phyloP scores from a whole-genome alignment of 2,113 vertebrate genomes.

The Brienomyrus longianalis region DNA sequence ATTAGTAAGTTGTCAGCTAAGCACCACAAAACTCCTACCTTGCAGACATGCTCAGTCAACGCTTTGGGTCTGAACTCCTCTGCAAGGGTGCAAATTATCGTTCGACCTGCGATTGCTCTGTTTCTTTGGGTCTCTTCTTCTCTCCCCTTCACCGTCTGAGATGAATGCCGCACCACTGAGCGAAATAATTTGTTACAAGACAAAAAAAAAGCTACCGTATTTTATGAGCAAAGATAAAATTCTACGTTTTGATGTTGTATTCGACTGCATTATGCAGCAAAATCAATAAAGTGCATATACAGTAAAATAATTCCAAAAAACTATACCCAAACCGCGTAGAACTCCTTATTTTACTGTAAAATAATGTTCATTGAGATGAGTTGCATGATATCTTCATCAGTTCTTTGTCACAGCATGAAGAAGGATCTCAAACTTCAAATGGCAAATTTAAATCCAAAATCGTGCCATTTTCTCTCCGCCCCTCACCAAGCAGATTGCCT shows the following conservation, averaged over 20 bases:
- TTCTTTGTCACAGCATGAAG: neutral
- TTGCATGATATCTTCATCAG: neutral
- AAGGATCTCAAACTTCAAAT: neutral
- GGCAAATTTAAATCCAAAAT: neutral
- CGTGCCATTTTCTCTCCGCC: neutral
- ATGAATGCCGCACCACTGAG: too few relatives aligned
- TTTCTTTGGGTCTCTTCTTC: neutral
- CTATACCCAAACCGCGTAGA: neutral
- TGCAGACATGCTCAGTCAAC: slow-evolving; percentile 4
- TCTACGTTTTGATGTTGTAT: neutral
- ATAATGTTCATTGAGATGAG: neutral
- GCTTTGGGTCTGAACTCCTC: neutral
- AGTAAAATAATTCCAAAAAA: neutral
- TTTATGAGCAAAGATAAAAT: neutral
- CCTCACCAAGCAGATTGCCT: neutral
- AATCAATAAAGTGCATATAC: neutral
- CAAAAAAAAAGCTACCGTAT: neutral
- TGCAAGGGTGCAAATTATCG: slow-evolving; percentile 6
- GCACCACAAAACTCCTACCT: slow-evolving; percentile 22
- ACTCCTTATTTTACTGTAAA: neutral
- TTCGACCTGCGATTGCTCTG: neutral
- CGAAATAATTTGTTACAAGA: neutral
- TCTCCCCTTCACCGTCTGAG: neutral
- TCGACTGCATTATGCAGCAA: neutral
- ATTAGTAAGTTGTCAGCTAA: slow-evolving; percentile 59